Evolutionary conservation across 2,113 vertebrate species (phyloP).

Genomic region (Lophura nycthemera): DNA sequence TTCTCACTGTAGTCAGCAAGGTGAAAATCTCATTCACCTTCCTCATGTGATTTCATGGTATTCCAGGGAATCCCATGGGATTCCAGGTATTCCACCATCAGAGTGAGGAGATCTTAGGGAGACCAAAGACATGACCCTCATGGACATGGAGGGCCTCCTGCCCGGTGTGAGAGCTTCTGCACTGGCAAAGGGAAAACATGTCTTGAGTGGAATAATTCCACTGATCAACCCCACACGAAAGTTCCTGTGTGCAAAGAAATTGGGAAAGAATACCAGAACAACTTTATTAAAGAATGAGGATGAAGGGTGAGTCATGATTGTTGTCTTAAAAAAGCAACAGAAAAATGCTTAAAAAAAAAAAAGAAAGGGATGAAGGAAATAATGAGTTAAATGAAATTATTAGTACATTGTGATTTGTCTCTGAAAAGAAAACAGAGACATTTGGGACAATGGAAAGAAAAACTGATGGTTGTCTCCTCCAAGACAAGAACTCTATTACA

Average conservation of each 20-base stretch:
- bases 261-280: conserved; percentile 38
- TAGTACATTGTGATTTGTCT: conserved; percentile 30
- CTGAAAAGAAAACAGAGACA: conserved; percentile 9
- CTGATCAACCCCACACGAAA: background rate
- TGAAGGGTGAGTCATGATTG: conserved; percentile 40
- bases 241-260: background rate
- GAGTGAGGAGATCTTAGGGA: background rate
- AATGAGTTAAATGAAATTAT: conserved; percentile 48
- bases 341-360: background rate
- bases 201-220: background rate
- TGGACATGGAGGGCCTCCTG: background rate
- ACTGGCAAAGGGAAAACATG: background rate
- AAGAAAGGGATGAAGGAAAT: background rate
- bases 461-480: conserved; percentile 14
- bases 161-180: background rate
- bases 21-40: conserved; percentile 10
- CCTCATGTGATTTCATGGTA: background rate
- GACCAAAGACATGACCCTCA: background rate
- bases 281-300: background rate
- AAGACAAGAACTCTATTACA: background rate
- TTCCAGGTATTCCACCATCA: background rate
- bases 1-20: conserved; percentile 40
- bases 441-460: conserved; percentile 21
- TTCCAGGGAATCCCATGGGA: background rate
- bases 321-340: conserved; percentile 28